Base-by-base conservation (phyloP, 2,113 vertebrate genomes). In the Raja brachyura region DNA sequence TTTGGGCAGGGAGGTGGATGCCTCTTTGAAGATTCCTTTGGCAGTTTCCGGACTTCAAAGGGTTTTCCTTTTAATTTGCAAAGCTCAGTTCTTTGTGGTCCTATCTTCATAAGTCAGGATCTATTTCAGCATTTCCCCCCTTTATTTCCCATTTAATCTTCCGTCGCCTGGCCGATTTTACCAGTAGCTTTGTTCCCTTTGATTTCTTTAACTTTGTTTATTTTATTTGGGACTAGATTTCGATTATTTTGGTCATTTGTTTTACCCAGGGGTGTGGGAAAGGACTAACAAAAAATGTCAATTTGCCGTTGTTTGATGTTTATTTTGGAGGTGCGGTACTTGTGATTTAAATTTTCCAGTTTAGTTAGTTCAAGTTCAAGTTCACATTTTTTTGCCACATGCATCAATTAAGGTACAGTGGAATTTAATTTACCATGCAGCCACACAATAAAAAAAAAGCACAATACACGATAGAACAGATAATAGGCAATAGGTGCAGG, bases 181-280 rank as follows among this genome's bases (percentile, higher is more conserved):
- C 95, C 94, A 95, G 96, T 95, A 95, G 95, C 39, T 96, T 96
- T 96, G 96, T 97, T 96, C 95, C 93, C 93, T 96, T 96, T 96
- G 96, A 96, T 96, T 94, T 95, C 95, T 95, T 96, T 96, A 96
- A 96, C 96, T 96, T 95, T 95, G 95, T 95, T 96, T 95, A 96
- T 96, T 95, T 96, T 96, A 95, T 88, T 33, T 31, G 63, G n/a
- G 59, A 61, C 83, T 3, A 7, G 59, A 2, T 88, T 63, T 63
- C 70, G 18, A 73, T 73, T 88, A 63, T 88, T 16, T 59, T 28
- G n/a, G 28, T 1, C 14, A n/a, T 16, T 8, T 16, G 31, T 59
- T 88, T 63, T 86, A 63, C 63, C 28, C 28, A 18, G 0, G 0
- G 16, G 2, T 25, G 8, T 28, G 14, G 31, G 9, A 31, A 31